Evolutionary conservation across 2,888 invertebrate species (phyloP).

Genomic region (Dexiosoma caninum): DNA sequence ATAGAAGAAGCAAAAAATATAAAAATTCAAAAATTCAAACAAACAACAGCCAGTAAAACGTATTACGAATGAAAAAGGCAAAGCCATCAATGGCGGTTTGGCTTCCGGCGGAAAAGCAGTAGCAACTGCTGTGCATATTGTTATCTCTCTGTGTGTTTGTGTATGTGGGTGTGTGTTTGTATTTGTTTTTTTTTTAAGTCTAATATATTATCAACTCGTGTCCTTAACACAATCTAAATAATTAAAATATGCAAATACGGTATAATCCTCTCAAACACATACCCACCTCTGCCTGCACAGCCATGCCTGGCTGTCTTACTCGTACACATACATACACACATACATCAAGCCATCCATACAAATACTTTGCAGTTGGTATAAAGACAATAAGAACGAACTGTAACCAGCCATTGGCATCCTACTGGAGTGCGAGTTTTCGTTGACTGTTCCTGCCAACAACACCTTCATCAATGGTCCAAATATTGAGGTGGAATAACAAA

Average conservation of each 20-base stretch:
- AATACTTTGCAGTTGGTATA: too few relatives aligned
- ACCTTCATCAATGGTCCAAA: conserved; percentile 42
- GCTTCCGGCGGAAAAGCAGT: conserved; percentile 55
- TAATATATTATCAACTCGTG: conserved; percentile 56
- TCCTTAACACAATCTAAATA: conserved; percentile 71
- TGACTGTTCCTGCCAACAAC: conserved; percentile 13
- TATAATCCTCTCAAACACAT: conserved; percentile 69
- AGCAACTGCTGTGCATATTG: conserved; percentile 30
- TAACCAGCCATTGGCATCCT: conserved; percentile 1
- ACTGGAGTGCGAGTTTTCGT: not conserved
- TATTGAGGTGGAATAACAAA: conserved; percentile 54
- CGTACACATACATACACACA: not conserved
- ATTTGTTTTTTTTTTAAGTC: too few relatives aligned
- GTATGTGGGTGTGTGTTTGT: not conserved
- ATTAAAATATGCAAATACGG: conserved; percentile 77
- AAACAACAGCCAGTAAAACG: not conserved
- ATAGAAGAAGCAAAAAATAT: conserved; percentile 8
- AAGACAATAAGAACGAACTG: not conserved
- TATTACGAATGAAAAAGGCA: conserved; percentile 25
- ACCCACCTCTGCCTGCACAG: too few relatives aligned
- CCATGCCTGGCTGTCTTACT: not conserved
- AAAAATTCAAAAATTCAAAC: too few relatives aligned
- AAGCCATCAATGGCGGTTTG: conserved; percentile 37
- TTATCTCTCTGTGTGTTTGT: not conserved
- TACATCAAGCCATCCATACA: too few relatives aligned